These are phyloP conservation scores for Habrosyne pyritoides DNA, from an alignment of 2,888 invertebrate species.

Conservation along the genomic window DNA sequence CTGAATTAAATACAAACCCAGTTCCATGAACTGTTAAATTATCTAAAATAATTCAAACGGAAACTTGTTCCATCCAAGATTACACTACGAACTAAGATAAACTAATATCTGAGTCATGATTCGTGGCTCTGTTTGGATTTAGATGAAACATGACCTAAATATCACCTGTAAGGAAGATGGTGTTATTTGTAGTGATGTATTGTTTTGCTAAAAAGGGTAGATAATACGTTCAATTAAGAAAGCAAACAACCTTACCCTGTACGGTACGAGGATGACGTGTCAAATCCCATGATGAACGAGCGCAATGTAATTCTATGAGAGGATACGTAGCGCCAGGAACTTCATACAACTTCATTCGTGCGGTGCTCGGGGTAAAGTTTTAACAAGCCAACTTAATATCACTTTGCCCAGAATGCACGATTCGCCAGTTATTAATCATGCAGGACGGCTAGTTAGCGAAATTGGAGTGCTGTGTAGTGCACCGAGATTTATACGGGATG, in stretches of 20 bases:
- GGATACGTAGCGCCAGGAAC: conserved; percentile 58
- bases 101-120: conserved; percentile 2
- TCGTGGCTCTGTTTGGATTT: not conserved
- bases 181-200: not conserved
- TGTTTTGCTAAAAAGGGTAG: conserved; percentile 19
- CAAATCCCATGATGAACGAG: conserved; percentile 52
- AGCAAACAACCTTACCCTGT: conserved; percentile 40
- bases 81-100: conserved; percentile 7
- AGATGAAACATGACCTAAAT: not conserved
- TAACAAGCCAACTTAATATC: conserved; percentile 84
- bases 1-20: not conserved
- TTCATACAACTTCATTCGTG: conserved; percentile 68
- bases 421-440: conserved; percentile 81
- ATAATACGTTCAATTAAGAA: conserved; percentile 45
- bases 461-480: conserved; percentile 65
- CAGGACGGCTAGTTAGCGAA: conserved; percentile 78
- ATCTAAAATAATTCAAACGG: conserved; percentile 8
- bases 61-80: not conserved
- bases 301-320: conserved; percentile 58
- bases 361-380: conserved; percentile 75
- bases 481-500: conserved; percentile 30
- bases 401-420: conserved; percentile 78
- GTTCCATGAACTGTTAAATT: conserved; percentile 7
- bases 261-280: conserved; percentile 41
- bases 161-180: not conserved